Evolutionary conservation across 2,888 invertebrate genomes (phyloP), one percentile per base, ranked within the genome.

Genomic region (Caenorhabditis doughertyi): DNA sequence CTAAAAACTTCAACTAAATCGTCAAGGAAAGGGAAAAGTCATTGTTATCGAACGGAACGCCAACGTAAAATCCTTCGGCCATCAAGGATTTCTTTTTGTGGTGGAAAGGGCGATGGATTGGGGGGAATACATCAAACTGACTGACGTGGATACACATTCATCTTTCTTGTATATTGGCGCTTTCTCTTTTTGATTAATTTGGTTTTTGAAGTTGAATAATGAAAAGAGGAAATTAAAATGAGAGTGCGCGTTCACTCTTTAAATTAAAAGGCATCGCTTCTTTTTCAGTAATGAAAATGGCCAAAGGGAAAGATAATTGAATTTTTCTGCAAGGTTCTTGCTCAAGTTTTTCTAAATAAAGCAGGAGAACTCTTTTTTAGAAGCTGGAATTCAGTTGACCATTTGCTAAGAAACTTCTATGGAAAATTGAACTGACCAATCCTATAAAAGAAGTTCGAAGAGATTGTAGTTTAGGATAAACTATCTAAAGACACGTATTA

Each of bases 51-150:
- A 49, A 55, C 55, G 32, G 53, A 25, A 53, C 23, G 8, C 23
- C 53, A 35, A 55, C 49, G 49, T 32, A 32, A 65, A 21, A 25
- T 44, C 13, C 18, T 13, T 16, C 44, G 11, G 2, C 60, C 60
- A 29, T 49, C 49, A 58, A 62, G 62, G 72, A 62, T 72, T 72
- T 62, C 71, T 32, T 39, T 21, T 47, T 49, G n/a, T 9, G 21
- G 35, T 51, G 49, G 32, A 65, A 65, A 65, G 49, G 65, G 32
- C 65, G 49, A 13, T 7, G 25, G n/a, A 5, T 16, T 25, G n/a
- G 23, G 47, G 11, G 25, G 39, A 27, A 72, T 51, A 49, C 60
- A 72, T 72, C 60, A 72, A 62, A 42, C 39, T 72, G 72, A 72
- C 39, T 72, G 72, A 71, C 71, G 56, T 44, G 56, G n/a, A n/a